Percentiles rank a stretch among this genome's conserved stretches.
These are phyloP conservation scores for Rhinichthys osculus DNA, from an alignment of 2,797 vertebrate species.

Conservation along the genomic window DNA sequence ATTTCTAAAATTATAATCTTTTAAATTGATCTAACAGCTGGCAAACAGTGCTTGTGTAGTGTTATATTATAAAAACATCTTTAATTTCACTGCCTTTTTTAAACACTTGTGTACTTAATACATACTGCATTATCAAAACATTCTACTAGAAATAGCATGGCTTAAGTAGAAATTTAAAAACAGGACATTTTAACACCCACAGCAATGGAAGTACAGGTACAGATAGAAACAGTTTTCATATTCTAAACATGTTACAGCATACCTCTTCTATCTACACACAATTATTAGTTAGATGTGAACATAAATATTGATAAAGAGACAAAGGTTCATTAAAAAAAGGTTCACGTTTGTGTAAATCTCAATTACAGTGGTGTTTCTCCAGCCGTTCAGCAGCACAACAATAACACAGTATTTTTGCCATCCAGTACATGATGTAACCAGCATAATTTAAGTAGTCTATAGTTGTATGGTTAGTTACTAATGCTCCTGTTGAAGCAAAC, in stretches of 20 bases:
- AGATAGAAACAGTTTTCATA: neutral
- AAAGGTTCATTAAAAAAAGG: slow-evolving; percentile 10
- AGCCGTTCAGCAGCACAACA: slow-evolving; percentile 26
- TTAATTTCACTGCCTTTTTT: neutral
- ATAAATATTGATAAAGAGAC: slow-evolving; percentile 3
- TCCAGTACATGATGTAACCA: slow-evolving; percentile 22
- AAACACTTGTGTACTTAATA: slow-evolving; percentile 3
- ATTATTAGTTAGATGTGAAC: neutral
- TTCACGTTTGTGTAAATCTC: neutral
- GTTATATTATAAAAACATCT: neutral
- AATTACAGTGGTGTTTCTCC: slow-evolving; percentile 13
- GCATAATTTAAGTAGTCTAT: slow-evolving; percentile 22
- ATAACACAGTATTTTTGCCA: slow-evolving; percentile 36
- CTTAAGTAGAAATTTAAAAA: slow-evolving; percentile 22
- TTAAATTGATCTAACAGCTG: neutral
- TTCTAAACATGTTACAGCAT: slow-evolving; percentile 15
- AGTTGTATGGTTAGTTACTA: slow-evolving; percentile 39
- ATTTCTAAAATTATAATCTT: neutral
- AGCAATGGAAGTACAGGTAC: slow-evolving; percentile 19
- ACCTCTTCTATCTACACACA: slow-evolving; percentile 1
- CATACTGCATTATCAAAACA: slow-evolving; percentile 35
- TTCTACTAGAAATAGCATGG: slow-evolving; percentile 5
- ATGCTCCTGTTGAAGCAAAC: slow-evolving; percentile 45
- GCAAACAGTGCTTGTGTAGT: neutral
- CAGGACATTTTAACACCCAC: neutral